Conservation (phyloP, 2,888 invertebrate species). For the Palloptera scutellata region DNA sequence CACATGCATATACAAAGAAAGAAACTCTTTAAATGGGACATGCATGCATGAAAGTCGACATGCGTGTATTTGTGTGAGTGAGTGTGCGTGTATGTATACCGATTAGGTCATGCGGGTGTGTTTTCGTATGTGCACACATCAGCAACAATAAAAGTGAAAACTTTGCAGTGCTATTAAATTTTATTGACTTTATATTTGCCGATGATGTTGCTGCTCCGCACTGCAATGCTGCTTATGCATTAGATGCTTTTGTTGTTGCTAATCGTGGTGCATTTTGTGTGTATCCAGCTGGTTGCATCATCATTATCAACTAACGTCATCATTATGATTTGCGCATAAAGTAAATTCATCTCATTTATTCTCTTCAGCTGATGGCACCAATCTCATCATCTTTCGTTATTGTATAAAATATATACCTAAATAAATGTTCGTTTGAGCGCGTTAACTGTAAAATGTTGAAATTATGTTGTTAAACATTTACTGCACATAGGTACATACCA, state of each 20-base stretch:
- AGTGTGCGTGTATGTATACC: background rate
- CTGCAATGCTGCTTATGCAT: background rate
- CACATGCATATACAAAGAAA: too few species aligned
- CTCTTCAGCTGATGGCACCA: too few species aligned
- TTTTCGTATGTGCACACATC: background rate
- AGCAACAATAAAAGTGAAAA: conserved; percentile 23
- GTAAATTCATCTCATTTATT: conserved; percentile 15
- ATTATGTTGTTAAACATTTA: conserved; percentile 12
- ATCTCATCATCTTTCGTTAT: too few species aligned
- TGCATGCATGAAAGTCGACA: conserved; percentile 1
- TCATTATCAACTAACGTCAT: too few species aligned
- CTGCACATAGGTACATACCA: background rate
- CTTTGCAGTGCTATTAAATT: conserved; percentile 25
- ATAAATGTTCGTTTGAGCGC: conserved; percentile 12
- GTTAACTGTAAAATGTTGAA: conserved; percentile 26
- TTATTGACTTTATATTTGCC: conserved; percentile 11
- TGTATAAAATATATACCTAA: background rate
- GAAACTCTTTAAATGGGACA: too few species aligned
- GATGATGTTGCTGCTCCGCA: too few species aligned
- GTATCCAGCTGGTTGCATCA: background rate
- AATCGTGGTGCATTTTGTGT: conserved; percentile 13
- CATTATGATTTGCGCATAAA: conserved; percentile 8
- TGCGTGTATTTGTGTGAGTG: conserved; percentile 7
- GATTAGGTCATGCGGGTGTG: too few species aligned
- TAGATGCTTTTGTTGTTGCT: conserved; percentile 2